These are phyloP conservation scores for Caracal caracal DNA, from an alignment of 2,113 vertebrate species.

Conservation along the genomic window DNA sequence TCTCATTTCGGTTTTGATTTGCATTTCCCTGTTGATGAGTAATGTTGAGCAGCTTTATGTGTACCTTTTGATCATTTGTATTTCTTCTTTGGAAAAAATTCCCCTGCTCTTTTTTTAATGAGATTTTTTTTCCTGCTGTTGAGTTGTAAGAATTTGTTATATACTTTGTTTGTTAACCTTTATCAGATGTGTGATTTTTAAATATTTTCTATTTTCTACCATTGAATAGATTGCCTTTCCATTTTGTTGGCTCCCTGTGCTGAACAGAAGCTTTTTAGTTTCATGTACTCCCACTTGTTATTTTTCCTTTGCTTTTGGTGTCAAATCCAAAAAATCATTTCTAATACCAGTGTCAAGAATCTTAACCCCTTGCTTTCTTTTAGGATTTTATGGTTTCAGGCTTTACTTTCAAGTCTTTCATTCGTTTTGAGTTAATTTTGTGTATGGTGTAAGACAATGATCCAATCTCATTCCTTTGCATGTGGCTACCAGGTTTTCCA, in stretches of 20 bases:
- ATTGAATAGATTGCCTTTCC: neutral
- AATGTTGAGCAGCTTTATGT: neutral
- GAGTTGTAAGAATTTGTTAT: neutral
- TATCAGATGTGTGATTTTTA: neutral
- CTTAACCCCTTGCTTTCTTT: neutral
- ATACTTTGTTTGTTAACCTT: neutral
- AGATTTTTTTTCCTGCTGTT: neutral
- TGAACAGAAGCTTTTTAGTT: neutral
- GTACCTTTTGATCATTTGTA: neutral
- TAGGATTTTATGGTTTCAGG: neutral
- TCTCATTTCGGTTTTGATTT: neutral
- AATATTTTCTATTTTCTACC: neutral
- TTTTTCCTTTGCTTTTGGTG: neutral
- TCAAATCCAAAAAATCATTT: neutral
- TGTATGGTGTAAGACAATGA: neutral
- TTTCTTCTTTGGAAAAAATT: neutral
- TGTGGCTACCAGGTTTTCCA: neutral
- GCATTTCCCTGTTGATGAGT: neutral
- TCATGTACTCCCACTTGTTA: neutral
- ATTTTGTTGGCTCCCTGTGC: neutral
- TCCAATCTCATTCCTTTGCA: neutral
- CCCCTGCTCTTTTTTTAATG: neutral
- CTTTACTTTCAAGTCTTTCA: neutral
- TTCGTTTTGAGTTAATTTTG: neutral
- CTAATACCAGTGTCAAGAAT: neutral